Percentiles rank a stretch among this genome's conserved stretches.
phyloP scores from a whole-genome alignment of 2,797 vertebrate genomes.

The Sebastes hubbsi region DNA sequence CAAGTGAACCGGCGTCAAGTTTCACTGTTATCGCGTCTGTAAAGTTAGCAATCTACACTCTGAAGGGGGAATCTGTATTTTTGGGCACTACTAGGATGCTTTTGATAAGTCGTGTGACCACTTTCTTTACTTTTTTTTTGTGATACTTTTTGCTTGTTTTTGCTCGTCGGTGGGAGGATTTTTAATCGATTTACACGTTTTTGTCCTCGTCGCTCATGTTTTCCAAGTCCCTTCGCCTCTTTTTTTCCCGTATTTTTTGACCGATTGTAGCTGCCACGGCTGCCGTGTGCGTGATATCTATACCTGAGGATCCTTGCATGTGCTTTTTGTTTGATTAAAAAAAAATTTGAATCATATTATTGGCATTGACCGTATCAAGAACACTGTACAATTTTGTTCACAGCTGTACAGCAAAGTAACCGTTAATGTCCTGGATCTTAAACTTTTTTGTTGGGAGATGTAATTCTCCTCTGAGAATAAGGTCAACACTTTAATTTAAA shows the following conservation, averaged over 20 bases:
- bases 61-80: conserved; percentile 16
- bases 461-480: background rate
- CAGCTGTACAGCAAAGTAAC: background rate
- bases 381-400: conserved; percentile 18
- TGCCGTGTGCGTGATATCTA: background rate
- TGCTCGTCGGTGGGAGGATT: background rate
- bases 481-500: conserved; percentile 6
- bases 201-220: background rate
- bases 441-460: background rate
- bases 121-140: background rate
- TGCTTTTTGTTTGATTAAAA: conserved; percentile 23
- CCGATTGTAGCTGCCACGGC: background rate
- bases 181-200: background rate
- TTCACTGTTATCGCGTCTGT: background rate
- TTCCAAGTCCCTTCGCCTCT: background rate
- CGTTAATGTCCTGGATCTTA: background rate
- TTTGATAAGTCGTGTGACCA: conserved; percentile 23
- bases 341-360: background rate
- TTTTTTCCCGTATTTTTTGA: background rate
- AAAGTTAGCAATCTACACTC: background rate
- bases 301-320: conserved; percentile 36
- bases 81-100: background rate
- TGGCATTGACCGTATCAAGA: conserved; percentile 12
- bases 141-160: conserved; percentile 5
- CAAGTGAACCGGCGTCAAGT: background rate